Conservation (phyloP, 2,797 vertebrate species). For the Meda fulgida region DNA sequence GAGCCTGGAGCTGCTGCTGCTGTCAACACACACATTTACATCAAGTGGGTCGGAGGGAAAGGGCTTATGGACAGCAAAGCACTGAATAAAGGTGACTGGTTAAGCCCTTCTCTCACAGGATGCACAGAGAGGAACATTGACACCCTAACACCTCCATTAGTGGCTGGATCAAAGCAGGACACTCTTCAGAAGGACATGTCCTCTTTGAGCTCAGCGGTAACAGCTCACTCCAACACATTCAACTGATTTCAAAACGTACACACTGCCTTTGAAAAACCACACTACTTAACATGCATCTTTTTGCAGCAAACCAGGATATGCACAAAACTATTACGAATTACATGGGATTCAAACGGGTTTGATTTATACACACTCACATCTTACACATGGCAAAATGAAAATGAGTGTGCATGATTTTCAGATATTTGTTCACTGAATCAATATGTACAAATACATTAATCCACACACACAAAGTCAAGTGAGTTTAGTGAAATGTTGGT, state of each 20-base stretch:
- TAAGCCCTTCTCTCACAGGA: conserved; percentile 20
- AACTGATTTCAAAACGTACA: not conserved
- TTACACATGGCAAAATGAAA: not conserved
- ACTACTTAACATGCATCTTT: not conserved
- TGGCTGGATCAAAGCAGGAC: conserved; percentile 33
- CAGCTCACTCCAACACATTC: conserved; percentile 16
- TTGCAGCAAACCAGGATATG: not conserved
- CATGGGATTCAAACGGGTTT: not conserved
- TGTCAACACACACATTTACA: conserved; percentile 72
- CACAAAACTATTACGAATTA: not conserved
- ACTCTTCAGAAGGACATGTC: conserved; percentile 32
- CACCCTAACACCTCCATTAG: conserved; percentile 51
- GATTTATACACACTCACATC: conserved; percentile 7
- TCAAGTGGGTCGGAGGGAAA: conserved; percentile 61
- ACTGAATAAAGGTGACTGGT: conserved; percentile 20
- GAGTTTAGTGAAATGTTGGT: not conserved
- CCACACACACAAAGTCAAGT: not conserved
- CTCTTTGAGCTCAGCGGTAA: conserved; percentile 13
- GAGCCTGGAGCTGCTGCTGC: conserved; percentile 98
- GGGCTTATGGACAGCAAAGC: not conserved
- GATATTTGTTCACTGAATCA: conserved; percentile 3
- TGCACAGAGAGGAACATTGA: conserved; percentile 17
- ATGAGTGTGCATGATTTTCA: not conserved
- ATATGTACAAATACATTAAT: conserved; percentile 6
- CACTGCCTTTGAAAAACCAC: conserved; percentile 1